Evolutionary conservation across 2,888 invertebrate species (phyloP), one percentile per base, ranked within the genome.

Genomic region (Aleiodes leptofemur): DNA sequence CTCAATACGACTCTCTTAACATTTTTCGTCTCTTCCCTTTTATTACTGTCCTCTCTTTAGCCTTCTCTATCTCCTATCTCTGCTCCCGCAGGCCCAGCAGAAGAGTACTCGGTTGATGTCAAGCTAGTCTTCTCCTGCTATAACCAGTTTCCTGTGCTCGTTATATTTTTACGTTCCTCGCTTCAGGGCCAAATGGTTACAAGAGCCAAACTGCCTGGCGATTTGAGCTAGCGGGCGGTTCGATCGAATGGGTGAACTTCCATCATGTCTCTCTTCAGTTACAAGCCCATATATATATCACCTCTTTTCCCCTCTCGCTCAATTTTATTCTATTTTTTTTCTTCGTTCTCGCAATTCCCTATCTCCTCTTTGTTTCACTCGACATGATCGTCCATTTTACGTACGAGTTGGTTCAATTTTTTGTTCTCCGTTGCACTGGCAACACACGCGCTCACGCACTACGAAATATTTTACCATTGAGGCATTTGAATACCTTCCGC

Each of bases 341-440:
- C 3, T 9, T 66, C 34, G 9, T 38, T 38, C 14, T 57, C 38
- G 72, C 55, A 69, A 64, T 71, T 73, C 53, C 69, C 73, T 74
- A 69, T 68, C 73, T 61, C 31, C 43, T 53, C 74, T 13, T 29
- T 55, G 48, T 57, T 8, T 59, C 13, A 31, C 9, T 71, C 43
- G n/a, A 68, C 53, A 51, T n/a, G 50, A 8, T 68, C 66, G 34
- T 59, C 68, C 48, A 13, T 72, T 72, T 55, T 66, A 57, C 56
- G 31, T 71, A 29, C 9, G n/a, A 34, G 43, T 7, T 34, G 61
- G 38, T 11, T 16, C 34, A 66, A 43, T 48, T 34, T 55, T 59
- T 59, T 55, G 29, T 55, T 23, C 31, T 72, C n/a, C 9, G 11
- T 13, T 34, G 34, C 16, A 29, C 16, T 53, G 6, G 16, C 53